Evolutionary conservation across 1,140 invertebrate species (phyloP), one percentile per base, ranked within the genome.

Genomic region (Heterodera schachtii): DNA sequence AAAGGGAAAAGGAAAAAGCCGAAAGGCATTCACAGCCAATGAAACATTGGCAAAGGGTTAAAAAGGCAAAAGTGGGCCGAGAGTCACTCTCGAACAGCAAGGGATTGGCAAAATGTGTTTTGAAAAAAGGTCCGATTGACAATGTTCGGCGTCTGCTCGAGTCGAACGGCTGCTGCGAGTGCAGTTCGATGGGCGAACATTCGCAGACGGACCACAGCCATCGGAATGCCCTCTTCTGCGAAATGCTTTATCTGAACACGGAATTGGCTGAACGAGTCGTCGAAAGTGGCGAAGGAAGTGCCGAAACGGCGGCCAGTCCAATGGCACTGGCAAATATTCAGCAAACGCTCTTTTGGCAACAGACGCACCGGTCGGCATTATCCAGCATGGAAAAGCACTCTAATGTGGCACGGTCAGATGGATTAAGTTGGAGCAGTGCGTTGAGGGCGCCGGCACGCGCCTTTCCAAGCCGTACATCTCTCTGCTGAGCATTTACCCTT

Each of bases 371-470:
- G 49, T 84, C 41, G 70, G 16, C 19, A 46, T 80, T 9, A 13
- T 21, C 7, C 21, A 73, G 21, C 21, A 19, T 43, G 4, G 21
- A 60, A n/a, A 31, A 13, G 1, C 16, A 46, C 31, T 76, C 49
- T 79, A 47, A 6, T 52, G 0, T 52, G 49, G 11, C 6, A 6
- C 49, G 11, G 11, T 52, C 43, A 81, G 80, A 44, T 87, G 86
- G 84, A 84, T 84, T 57, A 85, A 86, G 75, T 86, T 83, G 46
- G 75, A 87, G 44, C 85, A 86, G 77, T 73, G 57, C n/a, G 86
- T 86, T 11, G 85, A 86, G 77, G 85, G 85, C n/a, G 86, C 84
- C n/a, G 86, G 85, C 3, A 87, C 86, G n/a, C 74, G 86, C 3
- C 85, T 86, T 47, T 81, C 76, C 31, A 86, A 86, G 46, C 85